A percentile compares a stretch with the other conserved stretches of the same genome.
Conservation (phyloP, 2,888 invertebrate genomes). For the Himalopsyche japonica region DNA sequence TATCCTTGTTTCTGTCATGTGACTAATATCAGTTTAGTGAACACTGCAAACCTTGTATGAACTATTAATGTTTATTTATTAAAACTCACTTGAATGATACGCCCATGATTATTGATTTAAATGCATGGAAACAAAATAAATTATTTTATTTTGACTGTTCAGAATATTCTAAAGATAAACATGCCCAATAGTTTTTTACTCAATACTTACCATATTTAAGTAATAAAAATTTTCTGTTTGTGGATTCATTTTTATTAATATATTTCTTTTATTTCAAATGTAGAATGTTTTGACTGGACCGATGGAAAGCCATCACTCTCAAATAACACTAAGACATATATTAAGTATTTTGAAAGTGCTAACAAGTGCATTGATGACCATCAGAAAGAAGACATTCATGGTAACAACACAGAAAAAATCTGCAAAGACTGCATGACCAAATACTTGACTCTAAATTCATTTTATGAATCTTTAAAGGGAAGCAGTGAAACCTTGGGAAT, state of each 20-base stretch:
- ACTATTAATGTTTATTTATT: no score
- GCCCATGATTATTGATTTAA: no score
- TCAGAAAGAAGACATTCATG: slow-evolving; percentile 45
- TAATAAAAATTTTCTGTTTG: no score
- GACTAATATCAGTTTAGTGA: no score
- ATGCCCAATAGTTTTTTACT: no score
- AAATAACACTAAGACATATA: slow-evolving; percentile 57
- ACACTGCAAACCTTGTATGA: no score
- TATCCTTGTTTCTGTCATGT: no score
- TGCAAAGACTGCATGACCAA: slow-evolving; percentile 60
- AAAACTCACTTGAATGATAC: no score
- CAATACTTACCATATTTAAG: no score
- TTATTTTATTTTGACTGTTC: no score
- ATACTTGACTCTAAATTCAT: slow-evolving; percentile 61
- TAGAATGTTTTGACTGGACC: slow-evolving; percentile 62
- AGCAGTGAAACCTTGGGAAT: slow-evolving; percentile 62
- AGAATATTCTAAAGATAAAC: no score
- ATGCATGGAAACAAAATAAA: no score
- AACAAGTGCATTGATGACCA: slow-evolving; percentile 51
- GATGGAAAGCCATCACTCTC: slow-evolving; percentile 53
- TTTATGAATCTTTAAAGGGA: slow-evolving; percentile 62
- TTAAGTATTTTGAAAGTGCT: slow-evolving; percentile 53
- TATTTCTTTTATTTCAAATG: slow-evolving; percentile 42
- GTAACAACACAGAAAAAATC: slow-evolving; percentile 49
- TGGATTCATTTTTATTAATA: slow-evolving; percentile 33